Conservation (phyloP, 2,113 vertebrate genomes). For the Puma concolor region DNA sequence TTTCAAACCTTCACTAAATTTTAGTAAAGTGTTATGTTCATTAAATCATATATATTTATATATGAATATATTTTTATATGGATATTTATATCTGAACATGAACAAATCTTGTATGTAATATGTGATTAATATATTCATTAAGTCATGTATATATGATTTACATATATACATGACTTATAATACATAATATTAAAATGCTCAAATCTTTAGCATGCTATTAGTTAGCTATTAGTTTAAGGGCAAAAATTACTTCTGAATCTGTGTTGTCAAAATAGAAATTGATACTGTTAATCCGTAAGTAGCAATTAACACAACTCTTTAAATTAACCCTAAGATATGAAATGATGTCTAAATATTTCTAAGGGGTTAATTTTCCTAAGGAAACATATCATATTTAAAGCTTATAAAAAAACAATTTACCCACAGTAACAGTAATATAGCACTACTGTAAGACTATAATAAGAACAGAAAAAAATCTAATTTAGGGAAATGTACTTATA, state of each 20-base stretch:
- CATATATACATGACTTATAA: background rate
- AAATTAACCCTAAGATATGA: conserved; percentile 42
- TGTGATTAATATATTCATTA: no score
- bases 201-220: background rate
- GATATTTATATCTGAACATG: no score
- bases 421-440: background rate
- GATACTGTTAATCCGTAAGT: conserved; percentile 37
- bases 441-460: background rate
- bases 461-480: background rate
- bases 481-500: background rate
- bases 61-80: background rate
- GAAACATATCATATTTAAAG: background rate
- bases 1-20: background rate
- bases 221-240: background rate
- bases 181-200: background rate
- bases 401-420: background rate
- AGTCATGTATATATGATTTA: no score
- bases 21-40: background rate
- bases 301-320: conserved; percentile 24
- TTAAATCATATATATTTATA: background rate
- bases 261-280: conserved; percentile 37
- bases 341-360: conserved; percentile 46
- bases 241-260: background rate
- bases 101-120: no score
- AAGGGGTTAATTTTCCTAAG: background rate